Conservation (phyloP, 2,113 vertebrate species). For the Ophthalmolycus amberensis region DNA sequence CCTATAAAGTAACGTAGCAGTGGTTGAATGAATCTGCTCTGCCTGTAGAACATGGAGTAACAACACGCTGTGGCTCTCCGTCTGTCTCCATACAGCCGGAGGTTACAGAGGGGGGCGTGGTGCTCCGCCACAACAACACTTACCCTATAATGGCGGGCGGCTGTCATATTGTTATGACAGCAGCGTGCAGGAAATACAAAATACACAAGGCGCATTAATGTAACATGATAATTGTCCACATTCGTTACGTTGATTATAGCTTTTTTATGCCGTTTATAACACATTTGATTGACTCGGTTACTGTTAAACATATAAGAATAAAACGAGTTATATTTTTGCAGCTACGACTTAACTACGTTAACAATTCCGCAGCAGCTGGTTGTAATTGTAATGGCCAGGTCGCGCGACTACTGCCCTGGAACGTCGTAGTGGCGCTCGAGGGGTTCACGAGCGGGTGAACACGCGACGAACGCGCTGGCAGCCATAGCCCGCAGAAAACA, state of each 20-base stretch:
- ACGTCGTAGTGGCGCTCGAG: slow-evolving; percentile 13
- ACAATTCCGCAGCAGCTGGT: slow-evolving; percentile 46
- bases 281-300: neutral
- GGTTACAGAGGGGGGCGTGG: slow-evolving; percentile 80
- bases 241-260: neutral
- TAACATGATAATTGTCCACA: neutral
- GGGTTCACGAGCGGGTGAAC: slow-evolving; percentile 52
- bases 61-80: slow-evolving; percentile 32
- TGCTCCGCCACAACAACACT: slow-evolving; percentile 78
- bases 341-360: slow-evolving; percentile 21
- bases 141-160: slow-evolving; percentile 79
- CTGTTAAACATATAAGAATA: neutral
- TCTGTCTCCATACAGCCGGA: slow-evolving; percentile 42
- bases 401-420: slow-evolving; percentile 54
- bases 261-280: neutral
- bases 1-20: neutral
- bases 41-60: slow-evolving; percentile 27
- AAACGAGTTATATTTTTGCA: neutral
- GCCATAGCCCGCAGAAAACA: slow-evolving; percentile 26
- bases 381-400: slow-evolving; percentile 17
- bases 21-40: neutral
- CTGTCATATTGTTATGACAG: slow-evolving; percentile 77
- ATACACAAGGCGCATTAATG: neutral
- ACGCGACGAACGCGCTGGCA: slow-evolving; percentile 43
- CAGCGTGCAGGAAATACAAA: slow-evolving; percentile 20